Evolutionary conservation across 2,113 vertebrate genomes (phyloP).

Genomic region (Ctenomys sociabilis): DNA sequence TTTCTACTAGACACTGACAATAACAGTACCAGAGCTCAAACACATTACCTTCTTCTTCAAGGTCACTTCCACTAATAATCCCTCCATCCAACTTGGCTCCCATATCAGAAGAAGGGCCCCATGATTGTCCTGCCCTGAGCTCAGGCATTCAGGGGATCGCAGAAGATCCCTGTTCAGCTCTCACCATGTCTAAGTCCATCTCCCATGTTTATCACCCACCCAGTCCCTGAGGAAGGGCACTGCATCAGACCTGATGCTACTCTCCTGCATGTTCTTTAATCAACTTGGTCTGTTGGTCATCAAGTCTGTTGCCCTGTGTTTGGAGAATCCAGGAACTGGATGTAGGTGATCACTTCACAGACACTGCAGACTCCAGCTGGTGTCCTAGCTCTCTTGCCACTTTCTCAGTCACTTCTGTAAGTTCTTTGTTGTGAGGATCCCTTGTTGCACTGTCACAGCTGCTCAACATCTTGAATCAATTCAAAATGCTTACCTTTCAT

Average conservation of each 20-base stretch:
- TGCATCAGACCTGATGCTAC: background rate
- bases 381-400: background rate
- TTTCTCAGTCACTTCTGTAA: background rate
- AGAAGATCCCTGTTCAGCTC: no score
- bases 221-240: background rate
- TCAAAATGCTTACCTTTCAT: background rate
- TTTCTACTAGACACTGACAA: background rate
- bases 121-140: background rate
- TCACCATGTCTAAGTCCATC: background rate
- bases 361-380: background rate
- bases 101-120: background rate
- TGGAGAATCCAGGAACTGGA: background rate
- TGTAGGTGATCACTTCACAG: background rate
- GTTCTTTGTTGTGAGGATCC: background rate
- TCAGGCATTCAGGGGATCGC: background rate
- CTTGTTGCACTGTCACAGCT: background rate
- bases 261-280: background rate
- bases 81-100: background rate
- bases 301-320: background rate
- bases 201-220: background rate
- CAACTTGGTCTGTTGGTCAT: background rate
- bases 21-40: background rate
- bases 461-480: background rate
- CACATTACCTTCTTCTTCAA: background rate
- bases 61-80: no score